Evolutionary conservation across 2,888 invertebrate genomes (phyloP).

Genomic region (Acanthosepion pharaonis): DNA sequence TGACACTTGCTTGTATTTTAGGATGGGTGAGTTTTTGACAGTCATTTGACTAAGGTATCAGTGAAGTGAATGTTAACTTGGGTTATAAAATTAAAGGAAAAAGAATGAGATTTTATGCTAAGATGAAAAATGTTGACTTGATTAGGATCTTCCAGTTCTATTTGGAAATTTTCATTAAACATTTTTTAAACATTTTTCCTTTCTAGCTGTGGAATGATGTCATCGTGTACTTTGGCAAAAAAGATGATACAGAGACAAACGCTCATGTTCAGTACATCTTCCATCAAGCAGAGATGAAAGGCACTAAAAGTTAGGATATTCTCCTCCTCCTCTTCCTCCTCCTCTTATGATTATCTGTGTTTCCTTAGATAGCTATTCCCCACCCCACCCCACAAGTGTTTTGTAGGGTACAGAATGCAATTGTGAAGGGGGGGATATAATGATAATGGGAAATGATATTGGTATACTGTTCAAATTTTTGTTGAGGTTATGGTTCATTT

Average conservation of each 20-base stretch:
- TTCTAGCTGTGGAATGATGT: neutral
- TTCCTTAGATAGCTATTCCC: neutral
- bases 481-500: too few relatives aligned
- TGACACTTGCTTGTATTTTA: neutral
- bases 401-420: neutral
- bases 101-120: neutral
- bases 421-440: neutral
- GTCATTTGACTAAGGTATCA: neutral
- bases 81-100: neutral
- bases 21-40: neutral
- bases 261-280: neutral
- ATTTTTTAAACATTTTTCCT: neutral
- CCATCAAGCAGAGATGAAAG: neutral
- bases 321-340: neutral
- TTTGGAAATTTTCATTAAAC: neutral
- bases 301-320: neutral
- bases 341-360: neutral
- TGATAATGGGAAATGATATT: neutral
- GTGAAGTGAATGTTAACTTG: neutral
- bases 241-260: neutral
- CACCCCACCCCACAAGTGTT: neutral
- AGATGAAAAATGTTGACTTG: neutral
- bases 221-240: neutral
- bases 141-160: neutral
- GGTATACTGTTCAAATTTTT: neutral